Conservation (phyloP, 2,888 invertebrate species). For the Agrilus cyanescens region DNA sequence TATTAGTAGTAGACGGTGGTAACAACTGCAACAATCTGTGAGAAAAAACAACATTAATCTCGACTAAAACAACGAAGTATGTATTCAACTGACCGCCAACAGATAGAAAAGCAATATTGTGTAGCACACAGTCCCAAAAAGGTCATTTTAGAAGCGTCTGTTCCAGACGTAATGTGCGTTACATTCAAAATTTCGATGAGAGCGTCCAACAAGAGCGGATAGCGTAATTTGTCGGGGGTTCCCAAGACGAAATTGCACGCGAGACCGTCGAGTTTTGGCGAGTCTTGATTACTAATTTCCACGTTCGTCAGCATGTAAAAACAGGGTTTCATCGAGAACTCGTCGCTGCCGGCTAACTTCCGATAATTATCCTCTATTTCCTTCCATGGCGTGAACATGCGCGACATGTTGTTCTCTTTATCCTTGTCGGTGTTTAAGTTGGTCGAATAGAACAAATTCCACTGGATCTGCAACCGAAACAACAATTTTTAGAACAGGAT, state of each 20-base stretch:
- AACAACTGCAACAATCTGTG: slow-evolving; percentile 66
- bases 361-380: slow-evolving; percentile 67
- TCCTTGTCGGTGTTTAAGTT: slow-evolving; percentile 47
- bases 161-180: slow-evolving; percentile 50
- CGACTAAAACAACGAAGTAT: neutral
- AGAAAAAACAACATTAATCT: slow-evolving; percentile 14
- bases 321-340: slow-evolving; percentile 68
- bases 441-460: slow-evolving; percentile 64
- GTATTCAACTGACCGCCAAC: slow-evolving; percentile 52
- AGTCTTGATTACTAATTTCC: slow-evolving; percentile 65
- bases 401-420: slow-evolving; percentile 43
- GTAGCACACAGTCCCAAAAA: slow-evolving; percentile 66
- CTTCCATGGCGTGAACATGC: slow-evolving; percentile 58
- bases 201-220: slow-evolving; percentile 76
- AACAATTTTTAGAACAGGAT: slow-evolving; percentile 1
- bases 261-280: slow-evolving; percentile 83
- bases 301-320: slow-evolving; percentile 81
- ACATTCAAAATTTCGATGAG: slow-evolving; percentile 72
- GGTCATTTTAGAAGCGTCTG: slow-evolving; percentile 33
- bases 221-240: slow-evolving; percentile 82
- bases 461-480: slow-evolving; percentile 46
- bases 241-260: slow-evolving; percentile 92
- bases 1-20: slow-evolving; percentile 81
- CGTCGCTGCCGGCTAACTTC: slow-evolving; percentile 48
- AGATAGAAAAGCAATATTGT: slow-evolving; percentile 81